Evolutionary conservation across 2,797 vertebrate species (phyloP).

Genomic region (Eleutherodactylus coqui): DNA sequence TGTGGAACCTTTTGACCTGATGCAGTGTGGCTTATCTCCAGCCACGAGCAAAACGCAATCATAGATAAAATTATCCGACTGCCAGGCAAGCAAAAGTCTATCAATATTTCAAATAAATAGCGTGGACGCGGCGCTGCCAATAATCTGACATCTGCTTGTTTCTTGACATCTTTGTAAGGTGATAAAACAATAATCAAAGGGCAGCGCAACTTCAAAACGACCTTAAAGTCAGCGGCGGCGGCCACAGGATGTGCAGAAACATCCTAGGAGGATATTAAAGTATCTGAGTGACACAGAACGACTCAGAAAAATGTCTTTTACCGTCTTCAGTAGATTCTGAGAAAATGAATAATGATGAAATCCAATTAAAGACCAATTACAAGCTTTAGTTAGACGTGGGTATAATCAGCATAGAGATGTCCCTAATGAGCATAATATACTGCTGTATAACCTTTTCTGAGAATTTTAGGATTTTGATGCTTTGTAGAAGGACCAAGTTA

Average conservation of each 20-base stretch:
- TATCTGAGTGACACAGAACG: background rate
- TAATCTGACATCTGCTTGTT: conserved; percentile 54
- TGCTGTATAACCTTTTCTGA: background rate
- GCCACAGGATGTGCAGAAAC: background rate
- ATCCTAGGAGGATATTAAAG: conserved; percentile 22
- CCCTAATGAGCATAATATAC: background rate
- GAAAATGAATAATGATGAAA: background rate
- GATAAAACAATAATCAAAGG: conserved; percentile 60
- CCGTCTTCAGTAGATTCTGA: background rate
- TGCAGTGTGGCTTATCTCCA: conserved; percentile 16
- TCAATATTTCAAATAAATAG: conserved; percentile 55
- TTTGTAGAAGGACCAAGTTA: too few relatives aligned
- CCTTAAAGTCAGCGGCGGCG: conserved; percentile 25
- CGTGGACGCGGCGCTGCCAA: conserved; percentile 5
- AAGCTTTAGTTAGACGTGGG: background rate
- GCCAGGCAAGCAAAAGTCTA: conserved; percentile 24
- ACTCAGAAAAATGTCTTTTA: background rate
- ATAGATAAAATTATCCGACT: conserved; percentile 29
- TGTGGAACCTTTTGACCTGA: conserved; percentile 28
- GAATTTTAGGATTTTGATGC: background rate
- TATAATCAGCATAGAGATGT: background rate
- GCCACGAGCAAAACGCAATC: conserved; percentile 18
- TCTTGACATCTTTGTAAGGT: conserved; percentile 51
- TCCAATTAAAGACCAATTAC: background rate
- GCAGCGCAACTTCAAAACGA: conserved; percentile 29